phyloP scores from a whole-genome alignment of 2,797 vertebrate species.

The Coccyzus lansbergi region DNA sequence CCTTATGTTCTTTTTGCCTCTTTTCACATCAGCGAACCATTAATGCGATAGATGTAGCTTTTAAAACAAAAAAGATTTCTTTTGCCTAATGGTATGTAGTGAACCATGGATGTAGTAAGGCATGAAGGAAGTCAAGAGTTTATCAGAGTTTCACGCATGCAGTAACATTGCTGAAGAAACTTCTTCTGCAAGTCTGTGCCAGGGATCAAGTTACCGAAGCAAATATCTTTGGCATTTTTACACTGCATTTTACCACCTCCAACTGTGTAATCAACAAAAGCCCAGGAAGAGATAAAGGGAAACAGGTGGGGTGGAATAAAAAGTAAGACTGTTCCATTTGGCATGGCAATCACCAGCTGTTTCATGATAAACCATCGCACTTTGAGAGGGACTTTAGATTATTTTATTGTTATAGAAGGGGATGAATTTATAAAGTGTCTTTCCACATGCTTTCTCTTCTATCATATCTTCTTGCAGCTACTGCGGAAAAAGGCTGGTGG shows the following conservation, averaged over 20 bases:
- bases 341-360: constrained; percentile 19
- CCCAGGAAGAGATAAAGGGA: constrained; percentile 25
- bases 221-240: constrained; percentile 63
- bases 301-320: constrained; percentile 59
- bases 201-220: constrained; percentile 24
- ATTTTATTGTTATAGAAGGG: not conserved
- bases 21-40: not conserved
- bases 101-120: not conserved
- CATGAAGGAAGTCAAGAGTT: not conserved
- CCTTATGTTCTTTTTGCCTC: not conserved
- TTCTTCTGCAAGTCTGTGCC: not conserved
- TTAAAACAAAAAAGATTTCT: not conserved
- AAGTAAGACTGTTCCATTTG: constrained; percentile 43
- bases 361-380: not conserved
- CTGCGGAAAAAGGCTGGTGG: not conserved
- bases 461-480: not conserved
- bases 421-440: not conserved
- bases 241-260: constrained; percentile 31
- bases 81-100: not conserved
- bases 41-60: constrained; percentile 32
- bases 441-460: not conserved
- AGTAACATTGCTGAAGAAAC: not conserved
- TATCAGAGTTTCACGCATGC: not conserved
- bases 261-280: constrained; percentile 44
- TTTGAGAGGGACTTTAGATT: not conserved